A percentile compares a stretch with the other conserved stretches of the same genome.
Evolutionary conservation across 2,888 invertebrate genomes (phyloP).

Genomic region (Drosophila paranaensis): DNA sequence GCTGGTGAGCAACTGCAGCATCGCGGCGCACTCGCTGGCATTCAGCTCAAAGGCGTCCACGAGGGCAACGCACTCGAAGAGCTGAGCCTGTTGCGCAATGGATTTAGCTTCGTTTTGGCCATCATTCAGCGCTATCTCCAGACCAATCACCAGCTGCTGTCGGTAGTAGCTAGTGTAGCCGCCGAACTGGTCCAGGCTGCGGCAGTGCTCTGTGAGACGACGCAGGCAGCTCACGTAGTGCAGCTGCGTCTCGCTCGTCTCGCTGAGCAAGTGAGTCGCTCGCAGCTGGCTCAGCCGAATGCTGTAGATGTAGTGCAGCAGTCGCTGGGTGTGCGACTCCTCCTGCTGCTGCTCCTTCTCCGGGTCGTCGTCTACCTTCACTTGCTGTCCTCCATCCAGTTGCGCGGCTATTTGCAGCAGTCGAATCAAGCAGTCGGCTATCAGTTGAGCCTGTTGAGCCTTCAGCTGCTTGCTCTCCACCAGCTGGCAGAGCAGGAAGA

Average conservation of each 20-base stretch:
- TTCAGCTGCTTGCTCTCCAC: conserved; percentile 57
- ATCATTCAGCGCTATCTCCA: conserved; percentile 64
- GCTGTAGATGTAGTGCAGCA: conserved; percentile 82
- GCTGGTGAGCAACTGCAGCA: conserved; percentile 80
- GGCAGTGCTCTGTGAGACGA: conserved; percentile 70
- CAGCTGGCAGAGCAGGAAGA: conserved; percentile 74
- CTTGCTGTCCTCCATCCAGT: conserved; percentile 35
- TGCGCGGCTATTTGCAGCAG: conserved; percentile 61
- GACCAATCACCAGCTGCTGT: conserved; percentile 78
- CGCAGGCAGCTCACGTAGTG: conserved; percentile 78
- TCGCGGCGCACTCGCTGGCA: conserved; percentile 73
- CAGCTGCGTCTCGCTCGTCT: conserved; percentile 56
- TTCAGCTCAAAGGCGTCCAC: conserved; percentile 78
- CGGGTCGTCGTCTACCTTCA: conserved; percentile 21
- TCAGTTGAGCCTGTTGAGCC: conserved; percentile 62
- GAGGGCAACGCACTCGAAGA: conserved; percentile 71
- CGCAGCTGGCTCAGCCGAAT: conserved; percentile 75
- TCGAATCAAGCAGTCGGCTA: conserved; percentile 71
- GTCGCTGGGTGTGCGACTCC: conserved; percentile 60
- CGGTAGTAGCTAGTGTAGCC: conserved; percentile 76
- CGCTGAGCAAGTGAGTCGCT: conserved; percentile 70
- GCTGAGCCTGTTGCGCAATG: conserved; percentile 38
- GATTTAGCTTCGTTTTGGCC: neutral
- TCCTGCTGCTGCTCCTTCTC: conserved; percentile 21
- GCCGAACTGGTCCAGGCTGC: conserved; percentile 63